Evolutionary conservation across 2,113 vertebrate species (phyloP), one percentile per base, ranked within the genome.

Genomic region (Cromileptes altivelis): DNA sequence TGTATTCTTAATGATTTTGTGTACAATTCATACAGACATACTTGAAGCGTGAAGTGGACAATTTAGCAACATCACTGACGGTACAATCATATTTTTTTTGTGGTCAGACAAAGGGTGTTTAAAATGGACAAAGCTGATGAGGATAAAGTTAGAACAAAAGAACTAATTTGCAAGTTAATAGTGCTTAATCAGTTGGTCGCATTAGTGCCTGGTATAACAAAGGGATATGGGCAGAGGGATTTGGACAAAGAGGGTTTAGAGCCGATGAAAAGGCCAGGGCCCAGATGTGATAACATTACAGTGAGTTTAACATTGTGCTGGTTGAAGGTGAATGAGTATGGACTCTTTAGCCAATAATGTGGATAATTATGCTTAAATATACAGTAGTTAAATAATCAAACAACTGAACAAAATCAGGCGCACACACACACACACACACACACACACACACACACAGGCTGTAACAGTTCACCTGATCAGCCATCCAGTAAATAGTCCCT

Each of bases 131-230:
- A 85, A 87, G 88, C 81, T 86, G 85, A 90, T 85, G 58, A 56
- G 84, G 88, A 91, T 87, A 42, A 88, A 85, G 69, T 91, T 84
- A 88, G 88, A 93, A 92, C 87, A 92, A 93, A 93, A 82, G 70
- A 91, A 87, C 69, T 91, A 40, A 93, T 93, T 92, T 93, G 90
- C 89, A 91, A 91, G 87, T 93, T 92, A 92, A 94, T 90, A 55
- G 85, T 67, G 78, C 84, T 75, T 93, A 93, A 91, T 93, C 91
- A 91, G 87, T 91, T 90, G 90, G 90, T 88, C 47, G 82, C 80
- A 89, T 88, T 91, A 87, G 86, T 75, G 88, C 58, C 91, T 78
- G 82, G 71, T 90, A 84, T 86, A 82, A 93, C 87, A 91, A 90
- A 93, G 70, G 73, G 80, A 88, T 88, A 74, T 57, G 69, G 85